phyloP scores from a whole-genome alignment of 2,113 vertebrate species.

The Sitta europaea region DNA sequence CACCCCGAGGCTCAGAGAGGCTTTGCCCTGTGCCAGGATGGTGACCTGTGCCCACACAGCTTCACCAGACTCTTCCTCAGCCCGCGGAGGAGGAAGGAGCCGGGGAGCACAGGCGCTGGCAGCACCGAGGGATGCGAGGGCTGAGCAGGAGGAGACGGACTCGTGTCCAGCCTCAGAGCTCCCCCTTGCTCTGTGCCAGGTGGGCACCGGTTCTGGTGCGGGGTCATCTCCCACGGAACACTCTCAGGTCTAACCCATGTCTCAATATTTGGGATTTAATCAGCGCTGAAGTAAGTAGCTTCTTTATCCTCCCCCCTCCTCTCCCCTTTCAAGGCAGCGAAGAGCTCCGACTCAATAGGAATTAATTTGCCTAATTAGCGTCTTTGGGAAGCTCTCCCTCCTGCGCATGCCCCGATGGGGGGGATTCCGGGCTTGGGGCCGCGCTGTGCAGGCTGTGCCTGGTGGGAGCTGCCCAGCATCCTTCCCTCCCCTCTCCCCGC shows the following conservation, averaged over 20 bases:
- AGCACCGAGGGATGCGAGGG: background rate
- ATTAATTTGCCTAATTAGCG: constrained; percentile 61
- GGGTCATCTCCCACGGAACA: background rate
- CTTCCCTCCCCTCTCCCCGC: fast-evolving
- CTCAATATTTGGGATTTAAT: constrained; percentile 7
- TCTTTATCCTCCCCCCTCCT: background rate
- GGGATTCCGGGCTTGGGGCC: background rate
- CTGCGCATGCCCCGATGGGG: background rate
- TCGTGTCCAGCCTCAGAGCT: fast-evolving
- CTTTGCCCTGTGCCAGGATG: background rate
- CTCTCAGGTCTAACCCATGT: background rate
- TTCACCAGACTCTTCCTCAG: background rate
- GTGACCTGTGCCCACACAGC: background rate
- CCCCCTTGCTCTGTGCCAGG: background rate
- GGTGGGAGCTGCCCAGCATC: background rate
- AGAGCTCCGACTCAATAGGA: constrained; percentile 8
- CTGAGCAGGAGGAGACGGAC: fast-evolving
- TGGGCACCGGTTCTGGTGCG: fast-evolving
- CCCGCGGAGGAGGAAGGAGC: fast-evolving
- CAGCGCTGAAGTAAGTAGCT: background rate
- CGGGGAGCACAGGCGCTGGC: fast-evolving
- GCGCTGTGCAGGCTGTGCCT: fast-evolving
- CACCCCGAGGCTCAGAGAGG: background rate
- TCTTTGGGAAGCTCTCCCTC: constrained; percentile 8
- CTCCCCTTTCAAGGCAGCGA: background rate